These are phyloP conservation scores for Corvus cornix DNA, from an alignment of 2,113 vertebrate species.

Conservation along the genomic window DNA sequence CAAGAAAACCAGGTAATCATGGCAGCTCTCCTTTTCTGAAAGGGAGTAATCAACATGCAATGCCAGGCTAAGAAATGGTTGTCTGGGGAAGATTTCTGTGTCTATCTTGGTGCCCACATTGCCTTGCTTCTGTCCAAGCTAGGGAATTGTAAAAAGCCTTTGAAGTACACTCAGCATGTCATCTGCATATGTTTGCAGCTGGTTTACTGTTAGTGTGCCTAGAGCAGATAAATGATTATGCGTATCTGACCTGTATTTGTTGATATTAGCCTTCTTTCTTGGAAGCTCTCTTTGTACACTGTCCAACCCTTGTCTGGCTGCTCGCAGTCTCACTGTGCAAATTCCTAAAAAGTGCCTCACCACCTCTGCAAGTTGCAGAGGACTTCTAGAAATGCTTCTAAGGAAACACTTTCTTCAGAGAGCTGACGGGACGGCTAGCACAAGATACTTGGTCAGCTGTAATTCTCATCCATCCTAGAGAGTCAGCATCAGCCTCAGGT, in stretches of 20 bases:
- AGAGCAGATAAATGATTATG: conserved; percentile 26
- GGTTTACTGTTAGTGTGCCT: background rate
- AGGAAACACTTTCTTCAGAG: background rate
- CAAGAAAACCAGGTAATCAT: background rate
- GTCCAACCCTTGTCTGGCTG: background rate
- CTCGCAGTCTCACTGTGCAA: background rate
- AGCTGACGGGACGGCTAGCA: background rate
- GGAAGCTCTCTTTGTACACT: background rate
- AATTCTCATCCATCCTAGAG: background rate
- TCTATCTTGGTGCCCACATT: background rate
- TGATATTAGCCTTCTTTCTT: background rate
- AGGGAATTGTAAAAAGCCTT: conserved; percentile 25
- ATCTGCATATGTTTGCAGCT: conserved; percentile 57
- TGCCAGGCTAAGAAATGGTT: background rate
- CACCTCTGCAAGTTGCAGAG: background rate
- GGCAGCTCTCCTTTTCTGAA: background rate
- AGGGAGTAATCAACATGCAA: background rate
- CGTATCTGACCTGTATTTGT: background rate
- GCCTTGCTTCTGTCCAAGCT: conserved; percentile 30
- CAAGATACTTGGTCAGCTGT: background rate
- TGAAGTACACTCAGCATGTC: conserved; percentile 65
- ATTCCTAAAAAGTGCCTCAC: background rate
- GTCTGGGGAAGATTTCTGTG: background rate
- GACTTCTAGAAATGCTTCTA: background rate
- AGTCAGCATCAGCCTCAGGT: background rate